phyloP scores from a whole-genome alignment of 2,113 vertebrate genomes.

The Polyodon spathula region DNA sequence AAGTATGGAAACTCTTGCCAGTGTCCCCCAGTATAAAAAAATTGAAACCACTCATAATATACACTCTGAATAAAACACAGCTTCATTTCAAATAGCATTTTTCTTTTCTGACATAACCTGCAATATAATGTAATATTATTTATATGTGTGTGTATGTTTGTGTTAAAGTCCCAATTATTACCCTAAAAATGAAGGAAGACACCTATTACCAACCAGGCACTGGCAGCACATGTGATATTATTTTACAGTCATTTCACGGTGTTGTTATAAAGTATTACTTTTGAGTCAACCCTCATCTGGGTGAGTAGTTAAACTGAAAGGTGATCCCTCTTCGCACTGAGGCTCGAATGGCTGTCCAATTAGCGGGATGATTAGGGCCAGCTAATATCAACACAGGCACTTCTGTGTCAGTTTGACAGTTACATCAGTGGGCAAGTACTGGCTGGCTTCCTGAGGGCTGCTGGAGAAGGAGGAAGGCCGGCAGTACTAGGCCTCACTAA shows the following conservation, averaged over 20 bases:
- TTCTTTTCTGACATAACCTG: too few species aligned
- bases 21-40: too few species aligned
- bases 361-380: slow-evolving; percentile 61
- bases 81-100: too few species aligned
- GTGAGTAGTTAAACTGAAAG: slow-evolving; percentile 64
- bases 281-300: slow-evolving; percentile 68
- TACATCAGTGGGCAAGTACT: slow-evolving; percentile 27
- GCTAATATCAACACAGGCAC: slow-evolving; percentile 60
- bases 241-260: slow-evolving; percentile 59
- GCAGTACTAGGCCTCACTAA: background rate
- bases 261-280: slow-evolving; percentile 71
- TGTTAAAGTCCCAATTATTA: slow-evolving; percentile 50
- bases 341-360: slow-evolving; percentile 52
- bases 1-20: too few species aligned
- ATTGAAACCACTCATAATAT: too few species aligned
- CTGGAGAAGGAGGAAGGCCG: background rate
- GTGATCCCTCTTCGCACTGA: slow-evolving; percentile 42
- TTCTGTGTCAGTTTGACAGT: slow-evolving; percentile 48
- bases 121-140: background rate
- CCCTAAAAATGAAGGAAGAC: slow-evolving; percentile 68
- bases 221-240: slow-evolving; percentile 56
- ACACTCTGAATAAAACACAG: too few species aligned
- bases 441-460: background rate
- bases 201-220: slow-evolving; percentile 64
- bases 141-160: background rate